Evolutionary conservation across 2,888 invertebrate species (phyloP).

Genomic region (Campoletis raptor): DNA sequence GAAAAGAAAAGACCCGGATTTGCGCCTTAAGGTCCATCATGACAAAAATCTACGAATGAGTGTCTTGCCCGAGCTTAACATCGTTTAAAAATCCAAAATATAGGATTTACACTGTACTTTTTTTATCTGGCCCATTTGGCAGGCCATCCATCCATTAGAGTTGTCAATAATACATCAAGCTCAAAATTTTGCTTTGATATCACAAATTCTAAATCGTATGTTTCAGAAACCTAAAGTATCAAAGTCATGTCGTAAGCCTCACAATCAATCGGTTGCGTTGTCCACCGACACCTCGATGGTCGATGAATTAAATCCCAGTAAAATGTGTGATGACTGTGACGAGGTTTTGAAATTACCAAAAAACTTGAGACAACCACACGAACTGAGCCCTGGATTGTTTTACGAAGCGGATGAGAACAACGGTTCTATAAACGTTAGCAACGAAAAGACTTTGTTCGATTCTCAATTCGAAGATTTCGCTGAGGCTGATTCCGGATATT

Average conservation of each 20-base stretch:
- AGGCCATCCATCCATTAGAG: no score
- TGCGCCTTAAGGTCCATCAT: no score
- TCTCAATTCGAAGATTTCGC: neutral
- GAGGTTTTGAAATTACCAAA: neutral
- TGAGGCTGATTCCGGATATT: neutral
- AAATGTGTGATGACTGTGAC: neutral
- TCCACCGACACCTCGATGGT: slow-evolving; percentile 17
- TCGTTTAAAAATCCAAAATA: no score
- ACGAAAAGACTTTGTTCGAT: neutral
- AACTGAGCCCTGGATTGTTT: neutral
- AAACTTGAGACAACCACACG: slow-evolving; percentile 17
- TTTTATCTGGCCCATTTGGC: no score
- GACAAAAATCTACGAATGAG: no score
- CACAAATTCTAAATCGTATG: neutral
- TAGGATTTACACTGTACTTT: no score
- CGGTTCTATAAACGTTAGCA: neutral
- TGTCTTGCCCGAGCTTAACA: no score
- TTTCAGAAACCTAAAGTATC: neutral
- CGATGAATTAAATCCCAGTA: slow-evolving; percentile 19
- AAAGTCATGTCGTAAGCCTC: slow-evolving; percentile 52
- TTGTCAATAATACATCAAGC: neutral
- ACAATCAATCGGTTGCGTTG: neutral
- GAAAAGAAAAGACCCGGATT: no score
- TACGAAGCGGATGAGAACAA: neutral
- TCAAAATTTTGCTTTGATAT: neutral